Percentiles rank a stretch among this genome's conserved stretches.
Conservation (phyloP, 2,888 invertebrate genomes). For the Patella ulyssiponensis region DNA sequence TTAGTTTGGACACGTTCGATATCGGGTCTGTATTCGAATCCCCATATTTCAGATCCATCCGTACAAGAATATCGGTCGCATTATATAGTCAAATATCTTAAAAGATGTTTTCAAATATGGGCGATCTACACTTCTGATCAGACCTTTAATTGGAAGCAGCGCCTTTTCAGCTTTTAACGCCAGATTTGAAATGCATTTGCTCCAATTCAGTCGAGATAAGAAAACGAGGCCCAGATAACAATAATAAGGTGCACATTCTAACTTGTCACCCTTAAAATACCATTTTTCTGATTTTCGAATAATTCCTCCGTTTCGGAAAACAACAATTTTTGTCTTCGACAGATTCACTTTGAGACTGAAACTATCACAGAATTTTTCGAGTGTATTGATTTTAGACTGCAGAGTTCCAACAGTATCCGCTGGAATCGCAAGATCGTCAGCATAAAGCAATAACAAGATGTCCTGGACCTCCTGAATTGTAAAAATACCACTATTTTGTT, state of each 20-base stretch:
- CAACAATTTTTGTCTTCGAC: slow-evolving; percentile 1
- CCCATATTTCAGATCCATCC: slow-evolving; percentile 3
- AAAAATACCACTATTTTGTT: too few species aligned
- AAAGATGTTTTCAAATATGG: neutral
- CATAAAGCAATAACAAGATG: too few species aligned
- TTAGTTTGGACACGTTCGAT: neutral
- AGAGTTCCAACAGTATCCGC: too few species aligned
- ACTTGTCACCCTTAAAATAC: neutral
- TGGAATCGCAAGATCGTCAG: too few species aligned
- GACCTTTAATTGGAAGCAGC: neutral
- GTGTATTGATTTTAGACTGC: neutral
- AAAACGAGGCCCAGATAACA: slow-evolving; percentile 14
- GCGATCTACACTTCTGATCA: neutral
- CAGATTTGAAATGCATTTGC: neutral
- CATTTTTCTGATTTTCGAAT: neutral
- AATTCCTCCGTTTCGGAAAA: neutral
- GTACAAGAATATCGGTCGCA: neutral
- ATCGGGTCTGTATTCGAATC: neutral
- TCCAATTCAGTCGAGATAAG: slow-evolving; percentile 13
- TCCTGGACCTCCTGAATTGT: too few species aligned
- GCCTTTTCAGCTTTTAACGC: slow-evolving; percentile 19
- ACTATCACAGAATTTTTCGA: slow-evolving; percentile 20
- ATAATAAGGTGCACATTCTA: neutral
- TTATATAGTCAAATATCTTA: slow-evolving; percentile 7
- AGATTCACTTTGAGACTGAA: slow-evolving; percentile 10